These are phyloP conservation scores for Pipistrellus kuhlii DNA, from an alignment of 2,797 vertebrate genomes.

Conservation along the genomic window DNA sequence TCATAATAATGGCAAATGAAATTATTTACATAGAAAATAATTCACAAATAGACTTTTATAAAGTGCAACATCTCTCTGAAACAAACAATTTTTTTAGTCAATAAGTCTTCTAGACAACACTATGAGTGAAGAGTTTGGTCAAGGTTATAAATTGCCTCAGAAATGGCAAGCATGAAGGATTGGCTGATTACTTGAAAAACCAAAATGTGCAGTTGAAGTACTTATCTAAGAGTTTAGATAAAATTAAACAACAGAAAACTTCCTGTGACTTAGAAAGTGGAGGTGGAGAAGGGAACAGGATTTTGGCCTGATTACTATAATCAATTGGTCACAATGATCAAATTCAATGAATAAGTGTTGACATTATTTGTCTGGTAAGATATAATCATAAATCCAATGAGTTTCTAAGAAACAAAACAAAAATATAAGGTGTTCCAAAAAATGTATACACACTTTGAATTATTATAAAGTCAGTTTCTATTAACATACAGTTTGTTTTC, in stretches of 20 bases:
- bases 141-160: neutral
- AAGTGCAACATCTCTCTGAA: neutral
- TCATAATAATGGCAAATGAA: conserved; percentile 43
- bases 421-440: neutral
- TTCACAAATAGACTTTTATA: neutral
- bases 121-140: conserved; percentile 27
- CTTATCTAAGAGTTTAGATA: conserved; percentile 28
- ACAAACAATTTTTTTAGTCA: neutral
- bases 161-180: neutral
- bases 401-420: neutral
- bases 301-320: conserved; percentile 30
- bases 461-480: no score
- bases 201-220: conserved; percentile 19
- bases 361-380: neutral
- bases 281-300: neutral
- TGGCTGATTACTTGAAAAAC: conserved; percentile 40
- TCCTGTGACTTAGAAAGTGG: neutral
- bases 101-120: conserved; percentile 36
- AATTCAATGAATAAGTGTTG: neutral
- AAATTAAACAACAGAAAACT: conserved; percentile 53
- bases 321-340: conserved; percentile 7
- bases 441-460: no score
- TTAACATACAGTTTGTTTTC: no score
- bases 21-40: neutral
- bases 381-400: conserved; percentile 24